phyloP scores from a whole-genome alignment of 2,888 invertebrate species.

The Halocaridina rubra region DNA sequence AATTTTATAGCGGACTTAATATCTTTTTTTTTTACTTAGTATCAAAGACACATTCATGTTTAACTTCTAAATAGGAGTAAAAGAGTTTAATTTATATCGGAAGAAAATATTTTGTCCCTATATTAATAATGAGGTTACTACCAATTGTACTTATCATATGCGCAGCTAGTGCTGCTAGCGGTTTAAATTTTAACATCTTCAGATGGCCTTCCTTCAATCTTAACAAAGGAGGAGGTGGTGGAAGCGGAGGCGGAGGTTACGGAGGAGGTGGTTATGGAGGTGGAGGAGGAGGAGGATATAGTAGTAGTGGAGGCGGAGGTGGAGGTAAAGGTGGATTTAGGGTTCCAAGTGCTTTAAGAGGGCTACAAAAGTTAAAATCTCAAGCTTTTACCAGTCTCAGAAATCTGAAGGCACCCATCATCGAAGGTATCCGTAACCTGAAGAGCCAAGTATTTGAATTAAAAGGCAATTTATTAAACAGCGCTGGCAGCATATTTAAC shows the following conservation, averaged over 20 bases:
- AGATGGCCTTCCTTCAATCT: constrained; percentile 53
- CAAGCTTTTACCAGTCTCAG: constrained; percentile 48
- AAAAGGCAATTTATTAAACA: constrained; percentile 38
- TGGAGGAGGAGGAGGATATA: not conserved
- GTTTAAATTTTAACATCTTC: constrained; percentile 55
- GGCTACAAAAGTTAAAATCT: constrained; percentile 40
- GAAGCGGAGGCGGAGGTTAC: not conserved
- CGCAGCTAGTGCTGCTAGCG: not conserved
- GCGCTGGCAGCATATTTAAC: constrained; percentile 9
- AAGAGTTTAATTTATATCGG: too few species aligned
- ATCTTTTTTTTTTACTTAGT: too few species aligned
- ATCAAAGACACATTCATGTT: too few species aligned
- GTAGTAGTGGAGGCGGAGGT: not conserved
- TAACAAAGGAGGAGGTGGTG: constrained; percentile 3
- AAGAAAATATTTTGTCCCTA: too few species aligned
- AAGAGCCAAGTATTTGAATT: constrained; percentile 48
- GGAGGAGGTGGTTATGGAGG: not conserved
- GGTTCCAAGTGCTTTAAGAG: constrained; percentile 3
- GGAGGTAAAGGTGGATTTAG: not conserved
- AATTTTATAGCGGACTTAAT: too few species aligned
- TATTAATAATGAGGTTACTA: constrained; percentile 21
- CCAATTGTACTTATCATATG: constrained; percentile 18
- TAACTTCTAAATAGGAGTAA: too few species aligned
- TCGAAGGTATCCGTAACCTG: constrained; percentile 49
- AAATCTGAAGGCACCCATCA: constrained; percentile 46